phyloP scores from a whole-genome alignment of 2,888 invertebrate genomes.

The Mythimna lalbum region DNA sequence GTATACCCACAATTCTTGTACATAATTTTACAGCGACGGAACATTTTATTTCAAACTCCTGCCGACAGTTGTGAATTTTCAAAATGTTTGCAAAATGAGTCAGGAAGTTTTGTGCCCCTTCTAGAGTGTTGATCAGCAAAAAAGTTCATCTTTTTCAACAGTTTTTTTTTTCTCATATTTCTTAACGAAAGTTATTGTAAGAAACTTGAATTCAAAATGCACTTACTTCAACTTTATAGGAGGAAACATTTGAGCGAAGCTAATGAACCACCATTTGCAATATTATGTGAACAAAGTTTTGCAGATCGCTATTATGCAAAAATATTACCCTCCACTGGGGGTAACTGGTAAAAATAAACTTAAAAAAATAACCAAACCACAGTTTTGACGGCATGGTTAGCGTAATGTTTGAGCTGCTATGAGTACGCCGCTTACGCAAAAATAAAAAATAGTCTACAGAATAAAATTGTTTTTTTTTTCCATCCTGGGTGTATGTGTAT shows the following conservation, averaged over 20 bases:
- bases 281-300: neutral
- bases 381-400: too few relatives aligned
- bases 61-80: neutral
- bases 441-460: too few relatives aligned
- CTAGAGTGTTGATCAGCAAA: constrained; percentile 9
- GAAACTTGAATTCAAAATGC: neutral
- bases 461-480: too few relatives aligned
- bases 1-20: too few relatives aligned
- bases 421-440: too few relatives aligned
- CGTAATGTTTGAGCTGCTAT: too few relatives aligned
- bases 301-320: neutral
- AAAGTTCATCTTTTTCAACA: constrained; percentile 8
- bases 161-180: neutral
- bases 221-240: neutral
- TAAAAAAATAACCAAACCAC: neutral
- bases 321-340: neutral
- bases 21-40: neutral
- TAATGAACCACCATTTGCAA: neutral
- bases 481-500: too few relatives aligned
- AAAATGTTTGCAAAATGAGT: constrained; percentile 2
- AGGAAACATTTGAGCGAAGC: neutral
- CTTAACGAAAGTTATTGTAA: neutral
- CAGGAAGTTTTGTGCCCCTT: constrained; percentile 10
- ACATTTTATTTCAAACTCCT: neutral
- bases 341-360: too few relatives aligned